phyloP scores from a whole-genome alignment of 1,140 invertebrate species.

The Himalopsyche phryganea region DNA sequence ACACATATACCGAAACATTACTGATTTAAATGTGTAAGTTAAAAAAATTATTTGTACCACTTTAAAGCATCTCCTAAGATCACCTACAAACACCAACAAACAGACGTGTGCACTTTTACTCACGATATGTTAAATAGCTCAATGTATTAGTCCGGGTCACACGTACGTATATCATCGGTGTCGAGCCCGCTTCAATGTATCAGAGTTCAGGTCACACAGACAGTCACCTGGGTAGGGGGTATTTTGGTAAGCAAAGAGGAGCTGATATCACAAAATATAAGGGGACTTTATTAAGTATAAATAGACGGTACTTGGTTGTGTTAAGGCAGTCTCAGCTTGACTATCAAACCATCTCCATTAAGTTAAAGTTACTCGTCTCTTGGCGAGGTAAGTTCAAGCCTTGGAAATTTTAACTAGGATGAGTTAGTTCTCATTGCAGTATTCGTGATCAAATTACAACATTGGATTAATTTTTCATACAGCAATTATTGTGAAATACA shows the following conservation, averaged over 20 bases:
- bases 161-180: constrained; percentile 1
- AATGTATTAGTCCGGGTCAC: constrained; percentile 9
- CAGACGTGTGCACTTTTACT: constrained; percentile 1
- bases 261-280: constrained; percentile 11
- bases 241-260: constrained; percentile 8
- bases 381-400: constrained; percentile 22
- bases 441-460: too few species aligned
- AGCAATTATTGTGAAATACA: too few species aligned
- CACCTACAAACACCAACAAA: neutral
- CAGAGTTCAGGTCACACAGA: constrained; percentile 8
- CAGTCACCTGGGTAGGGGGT: constrained; percentile 6
- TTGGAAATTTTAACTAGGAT: too few species aligned
- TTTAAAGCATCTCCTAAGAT: neutral
- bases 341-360: constrained; percentile 14
- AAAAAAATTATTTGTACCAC: neutral
- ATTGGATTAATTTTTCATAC: too few species aligned
- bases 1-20: too few species aligned
- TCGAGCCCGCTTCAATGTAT: constrained; percentile 7
- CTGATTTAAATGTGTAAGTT: too few species aligned
- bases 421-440: too few species aligned
- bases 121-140: constrained; percentile 11
- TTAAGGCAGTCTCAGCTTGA: constrained; percentile 19
- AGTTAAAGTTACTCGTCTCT: constrained; percentile 18
- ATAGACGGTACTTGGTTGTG: constrained; percentile 4
- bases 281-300: constrained; percentile 13